phyloP scores from a whole-genome alignment of 2,113 vertebrate genomes.

The Poecile atricapillus region DNA sequence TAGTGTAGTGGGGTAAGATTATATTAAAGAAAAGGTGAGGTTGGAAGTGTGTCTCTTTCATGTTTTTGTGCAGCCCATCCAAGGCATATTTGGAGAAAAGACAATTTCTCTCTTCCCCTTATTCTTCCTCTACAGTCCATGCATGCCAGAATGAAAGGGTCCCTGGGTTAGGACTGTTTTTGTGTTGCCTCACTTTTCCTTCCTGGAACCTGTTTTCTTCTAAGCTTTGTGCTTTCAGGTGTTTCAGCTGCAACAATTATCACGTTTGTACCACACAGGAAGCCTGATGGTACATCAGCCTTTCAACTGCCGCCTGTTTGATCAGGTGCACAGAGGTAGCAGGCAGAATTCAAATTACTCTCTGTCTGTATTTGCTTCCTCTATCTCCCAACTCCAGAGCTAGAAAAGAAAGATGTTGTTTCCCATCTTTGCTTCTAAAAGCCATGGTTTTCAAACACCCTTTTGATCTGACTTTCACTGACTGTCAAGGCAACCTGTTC shows the following conservation, averaged over 20 bases:
- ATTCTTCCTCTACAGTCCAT: background rate
- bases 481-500: background rate
- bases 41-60: background rate
- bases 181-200: background rate
- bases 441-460: background rate
- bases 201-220: background rate
- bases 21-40: background rate
- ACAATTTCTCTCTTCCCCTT: background rate
- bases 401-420: constrained; percentile 20
- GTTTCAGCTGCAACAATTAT: constrained; percentile 1
- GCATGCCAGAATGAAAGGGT: background rate
- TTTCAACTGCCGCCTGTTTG: constrained; percentile 9
- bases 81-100: background rate
- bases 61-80: background rate
- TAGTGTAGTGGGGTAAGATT: background rate
- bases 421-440: constrained; percentile 19
- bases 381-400: constrained; percentile 5
- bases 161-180: background rate
- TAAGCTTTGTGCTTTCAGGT: background rate
- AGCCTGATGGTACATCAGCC: background rate
- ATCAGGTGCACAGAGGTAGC: constrained; percentile 44
- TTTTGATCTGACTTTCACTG: constrained; percentile 36
- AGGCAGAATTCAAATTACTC: background rate
- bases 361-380: background rate
- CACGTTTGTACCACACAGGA: background rate